Percentiles rank a stretch among this genome's conserved stretches.
Evolutionary conservation across 2,888 invertebrate species (phyloP).

Genomic region (Allygus modestus): DNA sequence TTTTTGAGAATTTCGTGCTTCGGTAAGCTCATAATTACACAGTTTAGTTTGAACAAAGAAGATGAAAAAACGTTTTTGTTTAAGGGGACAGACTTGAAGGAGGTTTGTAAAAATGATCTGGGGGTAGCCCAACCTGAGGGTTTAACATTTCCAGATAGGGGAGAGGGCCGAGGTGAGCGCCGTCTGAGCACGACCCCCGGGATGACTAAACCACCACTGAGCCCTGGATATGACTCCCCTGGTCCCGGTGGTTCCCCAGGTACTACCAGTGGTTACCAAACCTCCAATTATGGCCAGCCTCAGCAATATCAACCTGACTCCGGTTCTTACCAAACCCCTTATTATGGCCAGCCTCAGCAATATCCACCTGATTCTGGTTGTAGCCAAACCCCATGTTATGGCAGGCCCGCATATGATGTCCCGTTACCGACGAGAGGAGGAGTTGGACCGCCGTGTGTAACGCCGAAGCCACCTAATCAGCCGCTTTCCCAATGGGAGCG

Average conservation of each 20-base stretch:
- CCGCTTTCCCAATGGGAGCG: neutral
- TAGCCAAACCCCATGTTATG: too few species aligned
- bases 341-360: too few species aligned
- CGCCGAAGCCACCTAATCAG: neutral
- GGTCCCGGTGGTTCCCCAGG: too few species aligned
- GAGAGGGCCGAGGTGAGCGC: neutral
- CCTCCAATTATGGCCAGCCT: too few species aligned
- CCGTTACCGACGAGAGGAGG: too few species aligned
- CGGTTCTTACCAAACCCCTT: too few species aligned
- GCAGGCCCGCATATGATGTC: too few species aligned
- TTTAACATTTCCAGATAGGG: neutral
- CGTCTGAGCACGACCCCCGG: neutral
- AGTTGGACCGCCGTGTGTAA: too few species aligned
- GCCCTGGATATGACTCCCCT: neutral
- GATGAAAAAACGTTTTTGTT: constrained; percentile 53
- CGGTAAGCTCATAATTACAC: constrained; percentile 72
- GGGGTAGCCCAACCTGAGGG: neutral
- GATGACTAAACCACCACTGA: neutral
- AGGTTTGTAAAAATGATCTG: neutral
- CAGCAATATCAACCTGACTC: too few species aligned
- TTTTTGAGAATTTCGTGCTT: constrained; percentile 72
- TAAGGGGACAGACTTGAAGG: constrained; percentile 45
- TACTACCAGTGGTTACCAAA: too few species aligned
- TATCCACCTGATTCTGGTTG: too few species aligned
- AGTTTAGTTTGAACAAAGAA: constrained; percentile 68